These are phyloP conservation scores for Leiothrix lutea DNA, from an alignment of 2,113 vertebrate species.

Conservation along the genomic window DNA sequence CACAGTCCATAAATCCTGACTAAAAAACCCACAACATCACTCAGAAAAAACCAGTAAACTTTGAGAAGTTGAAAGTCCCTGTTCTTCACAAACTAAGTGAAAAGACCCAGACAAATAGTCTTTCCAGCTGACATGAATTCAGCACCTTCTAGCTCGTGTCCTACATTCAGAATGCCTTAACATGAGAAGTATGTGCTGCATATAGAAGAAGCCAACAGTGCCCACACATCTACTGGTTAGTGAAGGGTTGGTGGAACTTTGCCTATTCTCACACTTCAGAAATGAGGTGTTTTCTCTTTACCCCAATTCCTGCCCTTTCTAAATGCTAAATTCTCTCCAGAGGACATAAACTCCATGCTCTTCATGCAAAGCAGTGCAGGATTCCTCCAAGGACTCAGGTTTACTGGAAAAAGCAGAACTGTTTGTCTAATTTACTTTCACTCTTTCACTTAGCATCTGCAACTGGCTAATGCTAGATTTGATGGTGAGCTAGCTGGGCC, in stretches of 20 bases:
- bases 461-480: background rate
- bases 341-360: background rate
- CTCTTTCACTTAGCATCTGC: background rate
- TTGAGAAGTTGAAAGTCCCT: background rate
- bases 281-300: background rate
- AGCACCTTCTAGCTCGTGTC: background rate
- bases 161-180: constrained; percentile 21
- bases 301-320: background rate
- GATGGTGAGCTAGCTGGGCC: background rate
- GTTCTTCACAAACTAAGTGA: background rate
- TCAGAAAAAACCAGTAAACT: background rate
- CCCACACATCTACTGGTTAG: background rate
- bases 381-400: background rate
- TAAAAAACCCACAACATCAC: background rate
- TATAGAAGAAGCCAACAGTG: background rate
- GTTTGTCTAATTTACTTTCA: background rate
- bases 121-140: background rate
- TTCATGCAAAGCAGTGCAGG: background rate
- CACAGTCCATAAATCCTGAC: background rate
- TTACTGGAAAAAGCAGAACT: background rate
- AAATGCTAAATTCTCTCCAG: background rate
- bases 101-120: background rate
- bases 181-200: background rate
- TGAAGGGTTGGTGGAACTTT: background rate
- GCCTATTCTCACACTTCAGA: background rate